phyloP scores from a whole-genome alignment of 2,113 vertebrate genomes.

The Pelecanus crispus region DNA sequence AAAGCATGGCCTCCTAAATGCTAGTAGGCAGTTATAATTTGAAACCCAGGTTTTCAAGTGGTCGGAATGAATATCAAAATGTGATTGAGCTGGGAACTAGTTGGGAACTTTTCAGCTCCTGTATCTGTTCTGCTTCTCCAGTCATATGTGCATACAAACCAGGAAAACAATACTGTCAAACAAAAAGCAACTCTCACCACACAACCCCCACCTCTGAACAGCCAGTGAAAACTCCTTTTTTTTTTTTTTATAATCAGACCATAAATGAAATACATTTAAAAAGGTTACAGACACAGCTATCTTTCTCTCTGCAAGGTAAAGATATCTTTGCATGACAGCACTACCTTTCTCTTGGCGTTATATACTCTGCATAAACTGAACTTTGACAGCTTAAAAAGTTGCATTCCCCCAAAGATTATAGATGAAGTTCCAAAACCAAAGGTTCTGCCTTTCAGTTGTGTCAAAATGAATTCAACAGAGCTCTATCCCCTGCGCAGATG shows the following conservation, averaged over 20 bases:
- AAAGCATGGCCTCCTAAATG: background rate
- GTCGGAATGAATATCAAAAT: background rate
- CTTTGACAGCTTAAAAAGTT: background rate
- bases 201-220: background rate
- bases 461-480: background rate
- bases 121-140: background rate
- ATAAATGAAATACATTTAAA: background rate
- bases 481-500: accelerated
- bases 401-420: background rate
- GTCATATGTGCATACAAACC: background rate
- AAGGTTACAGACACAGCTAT: background rate
- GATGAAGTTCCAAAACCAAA: background rate
- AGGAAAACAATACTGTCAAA: background rate
- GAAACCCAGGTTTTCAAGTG: background rate
- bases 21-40: background rate
- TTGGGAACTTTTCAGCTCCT: background rate
- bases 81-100: background rate
- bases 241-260: background rate
- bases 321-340: background rate
- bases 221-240: background rate
- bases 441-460: background rate
- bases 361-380: background rate
- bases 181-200: background rate
- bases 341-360: background rate
- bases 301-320: background rate